Evolutionary conservation across 2,888 invertebrate genomes (phyloP).

Genomic region (Drosophila acutilabella): DNA sequence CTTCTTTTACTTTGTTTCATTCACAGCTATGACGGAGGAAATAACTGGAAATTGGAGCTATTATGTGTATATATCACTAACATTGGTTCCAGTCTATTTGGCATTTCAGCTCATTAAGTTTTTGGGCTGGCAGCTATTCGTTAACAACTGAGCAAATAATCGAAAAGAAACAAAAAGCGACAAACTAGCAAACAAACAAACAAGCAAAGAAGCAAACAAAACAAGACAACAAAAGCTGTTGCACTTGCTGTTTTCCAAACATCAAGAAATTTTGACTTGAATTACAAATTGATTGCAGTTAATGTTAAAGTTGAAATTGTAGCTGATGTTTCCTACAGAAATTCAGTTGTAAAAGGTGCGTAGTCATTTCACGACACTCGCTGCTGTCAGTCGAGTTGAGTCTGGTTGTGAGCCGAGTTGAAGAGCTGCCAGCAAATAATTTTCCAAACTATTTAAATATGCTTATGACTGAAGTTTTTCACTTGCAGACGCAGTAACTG

Average conservation of each 20-base stretch:
- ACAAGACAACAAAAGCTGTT: neutral
- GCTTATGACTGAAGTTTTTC: slow-evolving; percentile 59
- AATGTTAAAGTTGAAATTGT: slow-evolving; percentile 15
- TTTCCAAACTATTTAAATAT: slow-evolving; percentile 68
- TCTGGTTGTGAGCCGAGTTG: slow-evolving; percentile 1
- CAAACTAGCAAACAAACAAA: neutral
- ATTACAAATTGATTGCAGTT: slow-evolving; percentile 24
- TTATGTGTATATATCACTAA: slow-evolving; percentile 83
- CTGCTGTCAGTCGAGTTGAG: slow-evolving; percentile 49
- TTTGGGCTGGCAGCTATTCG: slow-evolving; percentile 85
- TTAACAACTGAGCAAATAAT: slow-evolving; percentile 84
- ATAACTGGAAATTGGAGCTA: slow-evolving; percentile 84
- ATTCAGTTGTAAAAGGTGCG: slow-evolving; percentile 59
- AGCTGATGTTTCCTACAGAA: slow-evolving; percentile 6
- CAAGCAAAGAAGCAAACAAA: neutral
- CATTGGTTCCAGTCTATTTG: slow-evolving; percentile 85
- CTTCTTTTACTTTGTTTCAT: slow-evolving; percentile 17
- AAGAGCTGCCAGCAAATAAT: slow-evolving; percentile 41
- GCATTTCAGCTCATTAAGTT: slow-evolving; percentile 85
- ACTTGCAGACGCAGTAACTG: slow-evolving; percentile 42
- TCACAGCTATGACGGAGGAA: slow-evolving; percentile 84
- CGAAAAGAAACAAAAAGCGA: slow-evolving; percentile 5
- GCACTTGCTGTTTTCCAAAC: neutral
- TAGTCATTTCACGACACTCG: slow-evolving; percentile 63
- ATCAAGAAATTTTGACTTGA: slow-evolving; percentile 14